These are phyloP conservation scores for Holocentrus rufus DNA, from an alignment of 2,797 vertebrate species.

Conservation along the genomic window DNA sequence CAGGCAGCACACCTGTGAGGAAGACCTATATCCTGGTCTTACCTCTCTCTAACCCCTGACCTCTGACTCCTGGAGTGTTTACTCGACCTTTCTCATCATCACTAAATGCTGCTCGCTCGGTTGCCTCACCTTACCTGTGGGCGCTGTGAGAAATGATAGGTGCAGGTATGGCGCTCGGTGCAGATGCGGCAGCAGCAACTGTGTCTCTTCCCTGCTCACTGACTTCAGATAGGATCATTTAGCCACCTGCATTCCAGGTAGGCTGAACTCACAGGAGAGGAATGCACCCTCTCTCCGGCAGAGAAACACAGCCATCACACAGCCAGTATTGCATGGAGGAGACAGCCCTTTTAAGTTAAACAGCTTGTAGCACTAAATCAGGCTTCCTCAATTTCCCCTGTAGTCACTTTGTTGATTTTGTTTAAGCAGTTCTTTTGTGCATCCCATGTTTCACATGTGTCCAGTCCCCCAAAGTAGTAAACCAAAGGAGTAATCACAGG, in stretches of 20 bases:
- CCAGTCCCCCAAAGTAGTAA: slow-evolving; percentile 42
- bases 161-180: slow-evolving; percentile 7
- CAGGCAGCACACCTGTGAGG: slow-evolving; percentile 69
- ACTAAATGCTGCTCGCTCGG: not conserved
- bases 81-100: slow-evolving; percentile 47
- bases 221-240: slow-evolving; percentile 61
- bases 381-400: slow-evolving; percentile 18
- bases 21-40: slow-evolving; percentile 52
- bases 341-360: slow-evolving; percentile 26
- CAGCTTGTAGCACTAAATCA: slow-evolving; percentile 26
- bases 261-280: slow-evolving; percentile 67
- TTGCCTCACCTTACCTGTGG: slow-evolving; percentile 25
- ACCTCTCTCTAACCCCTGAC: slow-evolving; percentile 65
- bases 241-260: slow-evolving; percentile 70
- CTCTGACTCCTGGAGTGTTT: slow-evolving; percentile 48
- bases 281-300: slow-evolving; percentile 59
- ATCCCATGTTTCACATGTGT: slow-evolving; percentile 30
- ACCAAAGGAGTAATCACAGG: slow-evolving; percentile 50
- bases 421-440: slow-evolving; percentile 30
- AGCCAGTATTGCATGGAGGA: slow-evolving; percentile 2
- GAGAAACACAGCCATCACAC: slow-evolving; percentile 12
- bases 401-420: slow-evolving; percentile 29
- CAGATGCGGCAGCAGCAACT: slow-evolving; percentile 19
- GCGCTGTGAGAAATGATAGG: slow-evolving; percentile 20
- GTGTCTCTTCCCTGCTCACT: slow-evolving; percentile 38